Evolutionary conservation across 2,797 vertebrate species (phyloP).

Genomic region (Helicolenus hilgendorfi): DNA sequence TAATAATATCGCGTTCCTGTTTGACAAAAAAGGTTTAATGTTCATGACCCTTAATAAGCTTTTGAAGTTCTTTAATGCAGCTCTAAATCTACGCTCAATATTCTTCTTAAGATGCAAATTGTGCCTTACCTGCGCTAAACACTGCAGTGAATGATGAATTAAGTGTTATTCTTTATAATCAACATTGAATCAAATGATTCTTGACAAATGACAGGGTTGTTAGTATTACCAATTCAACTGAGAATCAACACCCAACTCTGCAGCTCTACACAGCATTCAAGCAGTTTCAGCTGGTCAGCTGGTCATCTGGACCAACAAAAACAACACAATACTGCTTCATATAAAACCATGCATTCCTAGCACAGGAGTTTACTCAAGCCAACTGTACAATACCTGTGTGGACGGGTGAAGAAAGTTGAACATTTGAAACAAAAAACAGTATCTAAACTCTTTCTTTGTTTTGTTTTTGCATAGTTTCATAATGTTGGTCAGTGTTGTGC

Average conservation of each 20-base stretch:
- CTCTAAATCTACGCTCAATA: neutral
- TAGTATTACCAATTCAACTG: neutral
- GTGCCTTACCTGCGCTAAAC: neutral
- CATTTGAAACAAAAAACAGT: neutral
- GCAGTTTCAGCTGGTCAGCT: neutral
- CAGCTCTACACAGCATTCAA: neutral
- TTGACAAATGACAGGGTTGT: neutral
- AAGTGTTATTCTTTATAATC: neutral
- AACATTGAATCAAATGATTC: neutral
- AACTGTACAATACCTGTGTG: neutral
- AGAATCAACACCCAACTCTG: neutral
- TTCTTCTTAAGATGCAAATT: neutral
- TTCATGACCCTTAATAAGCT: neutral
- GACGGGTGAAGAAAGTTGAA: neutral
- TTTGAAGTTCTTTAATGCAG: neutral
- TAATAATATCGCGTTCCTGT: neutral
- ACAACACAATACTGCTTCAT: neutral
- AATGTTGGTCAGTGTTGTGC: too few species aligned
- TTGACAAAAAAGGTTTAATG: neutral
- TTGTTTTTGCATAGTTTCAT: too few species aligned
- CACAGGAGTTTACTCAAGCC: neutral
- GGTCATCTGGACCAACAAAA: neutral
- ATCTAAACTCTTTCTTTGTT: neutral
- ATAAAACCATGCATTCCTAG: neutral
- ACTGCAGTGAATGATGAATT: neutral